A percentile compares a stretch with the other conserved stretches of the same genome.
phyloP scores from a whole-genome alignment of 1,140 invertebrate species.

The Grapholita molesta region DNA sequence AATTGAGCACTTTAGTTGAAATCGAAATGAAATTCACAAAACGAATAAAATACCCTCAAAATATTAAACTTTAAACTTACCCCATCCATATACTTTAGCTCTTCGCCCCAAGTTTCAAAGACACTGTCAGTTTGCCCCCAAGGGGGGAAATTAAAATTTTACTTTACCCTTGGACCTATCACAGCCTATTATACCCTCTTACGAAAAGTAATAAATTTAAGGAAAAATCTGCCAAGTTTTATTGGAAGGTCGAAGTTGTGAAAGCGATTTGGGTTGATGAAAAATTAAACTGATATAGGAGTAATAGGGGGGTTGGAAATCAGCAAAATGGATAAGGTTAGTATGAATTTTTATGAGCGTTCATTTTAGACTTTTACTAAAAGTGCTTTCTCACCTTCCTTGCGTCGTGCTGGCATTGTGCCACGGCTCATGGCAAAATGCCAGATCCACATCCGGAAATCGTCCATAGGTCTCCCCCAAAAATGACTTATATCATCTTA shows the following conservation, averaged over 20 bases:
- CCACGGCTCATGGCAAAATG: too few species aligned
- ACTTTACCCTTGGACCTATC: conserved; percentile 17
- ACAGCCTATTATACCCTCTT: conserved; percentile 12
- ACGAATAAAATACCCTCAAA: not conserved
- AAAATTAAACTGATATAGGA: not conserved
- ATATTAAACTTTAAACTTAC: not conserved
- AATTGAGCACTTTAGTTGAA: too few species aligned
- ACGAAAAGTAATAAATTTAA: conserved; percentile 13
- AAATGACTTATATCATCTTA: too few species aligned
- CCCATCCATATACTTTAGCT: conserved; percentile 24
- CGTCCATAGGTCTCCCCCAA: too few species aligned
- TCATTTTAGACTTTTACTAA: conserved; percentile 8
- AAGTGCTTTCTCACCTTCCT: not conserved
- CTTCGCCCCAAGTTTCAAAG: conserved; percentile 36
- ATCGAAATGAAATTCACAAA: not conserved
- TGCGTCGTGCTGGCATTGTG: too few species aligned
- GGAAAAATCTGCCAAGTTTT: conserved; percentile 11
- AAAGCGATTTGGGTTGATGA: conserved; percentile 9
- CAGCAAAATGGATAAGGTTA: not conserved
- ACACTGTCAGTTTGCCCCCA: conserved; percentile 36
- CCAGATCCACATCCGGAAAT: too few species aligned
- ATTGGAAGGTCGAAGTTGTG: not conserved
- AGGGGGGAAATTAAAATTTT: conserved; percentile 42
- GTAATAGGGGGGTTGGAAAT: not conserved
- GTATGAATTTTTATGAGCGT: conserved; percentile 23